Conservation (phyloP, 2,888 invertebrate species). For the Synergus japonicus region DNA sequence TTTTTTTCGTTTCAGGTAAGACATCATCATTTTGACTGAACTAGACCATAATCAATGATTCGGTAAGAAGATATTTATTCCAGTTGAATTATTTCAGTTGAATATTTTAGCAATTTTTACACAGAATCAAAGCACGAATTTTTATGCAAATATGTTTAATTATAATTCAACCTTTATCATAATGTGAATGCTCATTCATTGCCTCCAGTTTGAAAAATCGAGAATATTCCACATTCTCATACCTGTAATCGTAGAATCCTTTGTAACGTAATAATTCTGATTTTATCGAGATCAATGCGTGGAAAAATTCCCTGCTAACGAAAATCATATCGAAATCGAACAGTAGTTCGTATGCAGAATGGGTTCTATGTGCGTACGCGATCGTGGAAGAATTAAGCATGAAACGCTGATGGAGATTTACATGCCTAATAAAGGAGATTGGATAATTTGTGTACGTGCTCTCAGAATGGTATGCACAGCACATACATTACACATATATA, state of each 20-base stretch:
- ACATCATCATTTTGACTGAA: background rate
- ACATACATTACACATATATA: background rate
- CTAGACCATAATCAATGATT: background rate
- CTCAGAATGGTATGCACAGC: background rate
- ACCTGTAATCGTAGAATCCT: too few relatives aligned
- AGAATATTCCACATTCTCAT: too few relatives aligned
- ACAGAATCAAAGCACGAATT: too few relatives aligned
- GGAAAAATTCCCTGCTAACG: too few relatives aligned
- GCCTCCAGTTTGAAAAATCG: too few relatives aligned
- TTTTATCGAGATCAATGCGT: too few relatives aligned
- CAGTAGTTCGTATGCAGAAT: background rate
- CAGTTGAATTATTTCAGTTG: too few relatives aligned
- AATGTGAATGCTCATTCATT: too few relatives aligned
- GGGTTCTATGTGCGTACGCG: background rate
- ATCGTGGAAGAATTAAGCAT: background rate
- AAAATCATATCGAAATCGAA: background rate
- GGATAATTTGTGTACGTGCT: constrained; percentile 11
- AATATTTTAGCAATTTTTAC: too few relatives aligned
- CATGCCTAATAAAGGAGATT: constrained; percentile 18
- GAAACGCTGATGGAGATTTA: constrained; percentile 10
- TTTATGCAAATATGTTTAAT: too few relatives aligned
- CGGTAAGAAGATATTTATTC: background rate
- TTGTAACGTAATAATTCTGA: too few relatives aligned
- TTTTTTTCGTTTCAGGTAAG: background rate
- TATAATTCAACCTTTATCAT: too few relatives aligned